A percentile compares a stretch with the other conserved stretches of the same genome.
These are phyloP conservation scores for Dermochelys coriacea DNA, from an alignment of 2,797 vertebrate species.

Conservation along the genomic window DNA sequence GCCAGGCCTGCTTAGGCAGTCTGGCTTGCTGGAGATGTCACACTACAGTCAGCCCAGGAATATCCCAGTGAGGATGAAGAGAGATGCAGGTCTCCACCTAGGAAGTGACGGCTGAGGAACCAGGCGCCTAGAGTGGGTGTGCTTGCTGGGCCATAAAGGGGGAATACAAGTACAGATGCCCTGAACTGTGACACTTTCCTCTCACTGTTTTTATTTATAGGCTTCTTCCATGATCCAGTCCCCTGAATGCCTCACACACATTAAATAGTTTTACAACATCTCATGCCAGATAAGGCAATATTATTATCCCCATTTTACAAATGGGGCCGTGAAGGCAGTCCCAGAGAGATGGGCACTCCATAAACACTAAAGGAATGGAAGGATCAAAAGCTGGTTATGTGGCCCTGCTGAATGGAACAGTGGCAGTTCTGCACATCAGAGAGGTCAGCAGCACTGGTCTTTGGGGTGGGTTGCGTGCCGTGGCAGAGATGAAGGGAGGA, in stretches of 20 bases:
- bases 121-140: neutral
- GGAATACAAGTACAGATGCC: neutral
- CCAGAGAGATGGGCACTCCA: neutral
- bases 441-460: neutral
- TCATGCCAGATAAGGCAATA: neutral
- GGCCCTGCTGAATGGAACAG: neutral
- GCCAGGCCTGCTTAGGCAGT: neutral
- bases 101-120: neutral
- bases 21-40: neutral
- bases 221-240: neutral
- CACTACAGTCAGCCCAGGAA: neutral
- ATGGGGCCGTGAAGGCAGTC: neutral
- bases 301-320: neutral
- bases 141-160: neutral
- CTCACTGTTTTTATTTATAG: neutral
- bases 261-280: neutral
- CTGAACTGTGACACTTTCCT: neutral
- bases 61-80: neutral
- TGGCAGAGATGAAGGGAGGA: neutral
- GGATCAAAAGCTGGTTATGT: fast-evolving
- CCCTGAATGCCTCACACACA: neutral
- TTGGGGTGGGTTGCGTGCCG: neutral
- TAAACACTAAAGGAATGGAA: neutral
- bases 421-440: neutral
- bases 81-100: neutral